Percentiles rank a stretch among this genome's conserved stretches.
phyloP scores from a whole-genome alignment of 2,113 vertebrate species.

The Eubucco bourcierii region DNA sequence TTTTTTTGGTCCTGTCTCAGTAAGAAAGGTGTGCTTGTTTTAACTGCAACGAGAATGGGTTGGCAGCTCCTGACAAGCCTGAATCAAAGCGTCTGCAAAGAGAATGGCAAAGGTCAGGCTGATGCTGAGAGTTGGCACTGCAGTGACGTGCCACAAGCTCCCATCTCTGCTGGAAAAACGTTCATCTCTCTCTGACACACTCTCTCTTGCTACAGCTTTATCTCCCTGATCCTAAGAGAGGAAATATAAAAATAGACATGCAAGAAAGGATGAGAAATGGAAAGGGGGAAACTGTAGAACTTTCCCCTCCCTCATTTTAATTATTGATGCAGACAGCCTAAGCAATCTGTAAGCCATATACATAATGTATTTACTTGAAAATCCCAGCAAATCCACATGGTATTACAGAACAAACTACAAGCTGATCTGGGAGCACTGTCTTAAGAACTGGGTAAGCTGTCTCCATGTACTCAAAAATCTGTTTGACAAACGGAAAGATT shows the following conservation, averaged over 20 bases:
- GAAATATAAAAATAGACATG: not conserved
- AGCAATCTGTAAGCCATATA: conserved; percentile 71
- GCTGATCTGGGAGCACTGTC: conserved; percentile 57
- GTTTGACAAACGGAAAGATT: conserved; percentile 66
- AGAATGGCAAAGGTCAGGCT: conserved; percentile 7
- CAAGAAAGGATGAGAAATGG: not conserved
- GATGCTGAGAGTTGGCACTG: conserved; percentile 12
- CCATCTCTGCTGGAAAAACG: not conserved
- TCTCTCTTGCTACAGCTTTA: not conserved
- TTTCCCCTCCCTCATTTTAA: conserved; percentile 55
- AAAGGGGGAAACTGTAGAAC: not conserved
- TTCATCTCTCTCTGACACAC: not conserved
- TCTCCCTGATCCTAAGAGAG: not conserved
- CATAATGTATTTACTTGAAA: conserved; percentile 75
- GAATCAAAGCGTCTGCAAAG: conserved; percentile 7
- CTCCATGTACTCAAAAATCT: conserved; percentile 62
- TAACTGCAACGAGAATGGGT: not conserved
- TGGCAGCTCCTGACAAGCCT: conserved; percentile 4
- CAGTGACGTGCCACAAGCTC: not conserved
- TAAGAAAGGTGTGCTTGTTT: not conserved
- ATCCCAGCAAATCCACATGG: conserved; percentile 69
- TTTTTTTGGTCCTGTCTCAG: not conserved
- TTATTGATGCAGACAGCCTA: conserved; percentile 69
- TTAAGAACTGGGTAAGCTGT: conserved; percentile 63
- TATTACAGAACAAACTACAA: conserved; percentile 65